Evolutionary conservation across 2,113 vertebrate species (phyloP), one percentile per base, ranked within the genome.

Genomic region (Penelope pileata): DNA sequence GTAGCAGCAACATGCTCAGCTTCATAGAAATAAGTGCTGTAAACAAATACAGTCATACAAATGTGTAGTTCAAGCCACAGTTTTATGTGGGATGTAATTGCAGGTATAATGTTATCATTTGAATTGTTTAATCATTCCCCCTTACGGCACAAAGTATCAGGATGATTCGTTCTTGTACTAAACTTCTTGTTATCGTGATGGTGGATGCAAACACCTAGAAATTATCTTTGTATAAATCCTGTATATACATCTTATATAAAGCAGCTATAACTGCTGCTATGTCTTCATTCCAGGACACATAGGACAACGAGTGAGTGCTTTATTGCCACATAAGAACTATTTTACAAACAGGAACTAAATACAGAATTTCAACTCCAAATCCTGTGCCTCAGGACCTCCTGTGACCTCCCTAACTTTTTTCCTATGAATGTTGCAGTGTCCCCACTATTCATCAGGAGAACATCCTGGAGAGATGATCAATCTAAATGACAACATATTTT

Each of bases 321-420:
- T 48, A 32, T 1, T 2, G 38, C 56, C 38, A 64, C 1, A 1
- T 8, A 22, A 47, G n/a, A 69, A 40, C 6, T 53, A 6, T 77
- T 87, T 85, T 72, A 91, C 16, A 48, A 43, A 66, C 2, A 79
- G 83, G 24, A 88, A 85, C 50, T 82, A 92, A 75, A 68, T 32
- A 56, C 4, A 45, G 48, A 85, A 53, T 85, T 69, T 12, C 48
- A 90, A 18, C 23, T 83, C 22, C n/a, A 45, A 32, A 80, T 27
- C 19, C 27, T 48, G 19, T 24, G 8, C 45, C 64, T 83, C 36
- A 88, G 53, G n/a, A n/a, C n/a, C n/a, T n/a, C n/a, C 50, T 77
- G 50, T 63, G 63, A 85, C 32, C 24, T 54, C 36, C 40, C 32
- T 70, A 32, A 26, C 0, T 0, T 0, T 17, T 83, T 50, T 82